These are phyloP conservation scores for Poecile atricapillus DNA, from an alignment of 2,113 vertebrate species.

Conservation along the genomic window DNA sequence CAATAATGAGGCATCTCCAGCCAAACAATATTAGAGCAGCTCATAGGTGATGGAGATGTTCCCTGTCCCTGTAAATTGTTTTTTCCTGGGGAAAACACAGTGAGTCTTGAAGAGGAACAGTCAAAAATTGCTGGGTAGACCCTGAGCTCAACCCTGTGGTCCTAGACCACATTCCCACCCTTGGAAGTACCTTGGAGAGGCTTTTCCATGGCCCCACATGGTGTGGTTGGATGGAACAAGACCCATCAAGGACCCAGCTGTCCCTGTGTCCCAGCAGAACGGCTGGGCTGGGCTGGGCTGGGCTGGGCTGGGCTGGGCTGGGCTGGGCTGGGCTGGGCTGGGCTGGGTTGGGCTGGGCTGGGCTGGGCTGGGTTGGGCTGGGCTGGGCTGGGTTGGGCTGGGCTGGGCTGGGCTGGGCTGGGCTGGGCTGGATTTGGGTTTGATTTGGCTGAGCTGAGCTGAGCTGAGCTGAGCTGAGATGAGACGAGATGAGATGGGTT, in stretches of 20 bases:
- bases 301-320: no score
- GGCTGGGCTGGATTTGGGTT: fast-evolving
- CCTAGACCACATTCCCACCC: fast-evolving
- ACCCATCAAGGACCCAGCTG: neutral
- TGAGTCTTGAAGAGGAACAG: neutral
- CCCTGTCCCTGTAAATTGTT: neutral
- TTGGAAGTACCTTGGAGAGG: fast-evolving
- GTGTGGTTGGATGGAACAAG: fast-evolving
- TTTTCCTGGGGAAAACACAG: neutral
- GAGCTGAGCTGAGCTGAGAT: fast-evolving
- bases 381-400: fast-evolving
- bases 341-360: no score
- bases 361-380: fast-evolving
- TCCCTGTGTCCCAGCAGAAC: neutral
- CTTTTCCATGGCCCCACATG: fast-evolving
- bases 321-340: neutral
- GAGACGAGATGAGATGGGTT: neutral
- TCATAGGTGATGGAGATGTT: neutral
- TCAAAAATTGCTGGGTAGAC: neutral
- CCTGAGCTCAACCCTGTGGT: fast-evolving
- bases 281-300: neutral
- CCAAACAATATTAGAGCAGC: neutral
- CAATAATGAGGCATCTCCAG: neutral
- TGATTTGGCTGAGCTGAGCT: neutral
- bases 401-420: neutral